Conservation (phyloP, 2,113 vertebrate species). For the Tylochromis polylepis region DNA sequence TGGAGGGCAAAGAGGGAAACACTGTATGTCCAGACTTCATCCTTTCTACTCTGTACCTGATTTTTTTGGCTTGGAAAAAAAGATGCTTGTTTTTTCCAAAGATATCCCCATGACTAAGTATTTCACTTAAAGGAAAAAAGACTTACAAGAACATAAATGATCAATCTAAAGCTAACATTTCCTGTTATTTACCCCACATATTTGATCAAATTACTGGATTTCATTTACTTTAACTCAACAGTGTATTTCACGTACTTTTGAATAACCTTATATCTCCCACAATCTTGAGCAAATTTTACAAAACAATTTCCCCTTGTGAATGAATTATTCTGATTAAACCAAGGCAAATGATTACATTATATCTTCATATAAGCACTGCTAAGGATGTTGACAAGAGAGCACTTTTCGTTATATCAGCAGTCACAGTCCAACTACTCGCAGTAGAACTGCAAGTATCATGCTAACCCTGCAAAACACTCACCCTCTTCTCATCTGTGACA, state of each 20-base stretch:
- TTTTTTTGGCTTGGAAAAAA: background rate
- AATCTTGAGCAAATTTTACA: background rate
- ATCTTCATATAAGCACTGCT: background rate
- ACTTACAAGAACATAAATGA: background rate
- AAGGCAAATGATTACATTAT: background rate
- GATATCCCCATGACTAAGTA: background rate
- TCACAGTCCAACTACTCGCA: background rate
- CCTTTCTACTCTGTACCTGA: background rate
- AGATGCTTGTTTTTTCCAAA: background rate
- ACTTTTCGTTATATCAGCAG: background rate
- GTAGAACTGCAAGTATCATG: background rate
- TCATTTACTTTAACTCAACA: background rate
- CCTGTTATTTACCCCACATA: background rate
- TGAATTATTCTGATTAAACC: background rate
- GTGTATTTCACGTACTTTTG: background rate
- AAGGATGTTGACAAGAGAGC: background rate
- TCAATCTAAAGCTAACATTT: background rate
- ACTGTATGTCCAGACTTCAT: background rate
- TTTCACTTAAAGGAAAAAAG: background rate
- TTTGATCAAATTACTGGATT: background rate
- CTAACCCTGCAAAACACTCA: conserved; percentile 50
- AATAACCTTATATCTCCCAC: background rate
- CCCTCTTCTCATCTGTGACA: conserved; percentile 89
- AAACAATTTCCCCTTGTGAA: background rate
- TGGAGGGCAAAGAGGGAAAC: background rate